Evolutionary conservation across 2,797 vertebrate genomes (phyloP).

Genomic region (Arctocebus calabarensis): DNA sequence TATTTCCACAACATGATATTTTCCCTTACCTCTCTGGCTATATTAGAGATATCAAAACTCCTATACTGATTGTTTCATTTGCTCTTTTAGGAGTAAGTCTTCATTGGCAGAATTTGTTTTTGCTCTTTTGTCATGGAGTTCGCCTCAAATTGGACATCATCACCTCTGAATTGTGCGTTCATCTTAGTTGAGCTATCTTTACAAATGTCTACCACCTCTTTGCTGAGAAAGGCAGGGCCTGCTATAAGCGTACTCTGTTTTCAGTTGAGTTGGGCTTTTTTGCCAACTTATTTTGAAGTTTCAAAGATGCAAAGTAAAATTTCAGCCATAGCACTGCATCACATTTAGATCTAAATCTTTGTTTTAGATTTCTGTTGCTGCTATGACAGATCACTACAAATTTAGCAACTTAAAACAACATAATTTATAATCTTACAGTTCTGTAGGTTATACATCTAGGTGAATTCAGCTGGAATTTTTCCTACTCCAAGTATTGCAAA

Average conservation of each 20-base stretch:
- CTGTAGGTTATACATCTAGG: too few species aligned
- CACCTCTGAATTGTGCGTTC: neutral
- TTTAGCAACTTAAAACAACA: too few species aligned
- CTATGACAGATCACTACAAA: neutral
- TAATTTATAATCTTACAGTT: too few species aligned
- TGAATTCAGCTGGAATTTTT: too few species aligned
- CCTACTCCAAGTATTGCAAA: too few species aligned
- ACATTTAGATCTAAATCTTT: neutral
- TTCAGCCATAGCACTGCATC: neutral
- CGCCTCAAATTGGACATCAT: neutral
- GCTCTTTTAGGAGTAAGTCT: neutral
- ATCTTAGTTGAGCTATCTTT: neutral
- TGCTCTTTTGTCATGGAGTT: neutral
- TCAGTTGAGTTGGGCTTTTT: neutral
- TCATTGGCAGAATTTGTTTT: neutral
- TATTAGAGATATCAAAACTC: neutral
- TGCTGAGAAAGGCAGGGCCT: neutral
- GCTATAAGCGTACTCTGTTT: too few species aligned
- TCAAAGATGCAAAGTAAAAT: neutral
- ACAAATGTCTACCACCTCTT: neutral
- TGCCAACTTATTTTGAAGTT: neutral
- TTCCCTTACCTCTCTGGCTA: neutral
- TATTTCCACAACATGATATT: neutral
- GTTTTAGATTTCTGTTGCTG: neutral
- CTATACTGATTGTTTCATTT: neutral